A percentile compares a stretch with the other conserved stretches of the same genome.
These are phyloP conservation scores for Perognathus longimembris DNA, from an alignment of 2,113 vertebrate genomes.

Conservation along the genomic window DNA sequence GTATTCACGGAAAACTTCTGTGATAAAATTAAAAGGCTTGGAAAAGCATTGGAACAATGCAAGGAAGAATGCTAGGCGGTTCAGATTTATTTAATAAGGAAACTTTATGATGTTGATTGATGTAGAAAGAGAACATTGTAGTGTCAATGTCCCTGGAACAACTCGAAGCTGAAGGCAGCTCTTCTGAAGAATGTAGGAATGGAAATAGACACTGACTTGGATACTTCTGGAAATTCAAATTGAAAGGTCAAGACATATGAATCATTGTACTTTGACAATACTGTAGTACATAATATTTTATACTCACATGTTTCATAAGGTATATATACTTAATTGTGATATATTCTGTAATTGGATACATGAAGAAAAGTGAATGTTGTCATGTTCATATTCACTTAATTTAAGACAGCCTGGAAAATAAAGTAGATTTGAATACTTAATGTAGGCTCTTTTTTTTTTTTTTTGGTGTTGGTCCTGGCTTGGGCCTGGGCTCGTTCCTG, in stretches of 20 bases:
- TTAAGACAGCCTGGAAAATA: neutral
- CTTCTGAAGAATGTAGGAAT: conserved; percentile 43
- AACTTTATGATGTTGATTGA: conserved; percentile 50
- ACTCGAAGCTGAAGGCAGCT: conserved; percentile 36
- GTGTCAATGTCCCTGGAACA: neutral
- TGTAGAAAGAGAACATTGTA: conserved; percentile 11
- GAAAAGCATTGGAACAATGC: conserved; percentile 44
- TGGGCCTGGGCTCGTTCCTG: neutral
- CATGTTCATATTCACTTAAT: neutral
- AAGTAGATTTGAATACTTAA: neutral
- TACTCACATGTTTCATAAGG: neutral
- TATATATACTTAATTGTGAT: neutral
- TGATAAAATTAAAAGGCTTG: conserved; percentile 65
- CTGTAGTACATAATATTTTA: neutral
- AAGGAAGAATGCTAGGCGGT: conserved; percentile 54
- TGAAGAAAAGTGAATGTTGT: conserved; percentile 7
- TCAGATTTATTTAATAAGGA: conserved; percentile 72
- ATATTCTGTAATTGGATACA: conserved; percentile 37
- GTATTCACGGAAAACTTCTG: conserved; percentile 51
- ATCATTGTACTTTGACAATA: neutral
- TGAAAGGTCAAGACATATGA: conserved; percentile 37
- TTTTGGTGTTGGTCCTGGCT: neutral
- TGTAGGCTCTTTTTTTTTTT: neutral
- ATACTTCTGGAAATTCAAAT: conserved; percentile 14
- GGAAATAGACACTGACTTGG: neutral